Conservation (phyloP, 2,113 vertebrate species). For the Prunella himalayana region DNA sequence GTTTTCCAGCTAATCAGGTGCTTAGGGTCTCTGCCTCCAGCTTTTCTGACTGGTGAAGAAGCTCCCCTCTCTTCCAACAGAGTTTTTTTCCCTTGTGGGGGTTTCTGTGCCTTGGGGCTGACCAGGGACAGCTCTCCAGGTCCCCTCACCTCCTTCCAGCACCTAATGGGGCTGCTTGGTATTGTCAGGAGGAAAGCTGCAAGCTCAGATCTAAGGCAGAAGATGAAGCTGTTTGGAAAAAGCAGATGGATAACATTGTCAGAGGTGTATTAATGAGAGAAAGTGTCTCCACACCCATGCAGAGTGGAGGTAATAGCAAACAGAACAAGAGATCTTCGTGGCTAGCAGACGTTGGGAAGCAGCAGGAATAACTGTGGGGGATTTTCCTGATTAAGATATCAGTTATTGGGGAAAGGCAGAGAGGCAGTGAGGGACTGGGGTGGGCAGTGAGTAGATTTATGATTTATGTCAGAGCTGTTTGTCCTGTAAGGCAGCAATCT, state of each 20-base stretch:
- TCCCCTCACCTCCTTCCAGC: neutral
- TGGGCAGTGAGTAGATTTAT: neutral
- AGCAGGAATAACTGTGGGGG: neutral
- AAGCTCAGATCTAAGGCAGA: neutral
- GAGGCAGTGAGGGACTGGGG: neutral
- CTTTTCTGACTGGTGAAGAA: neutral
- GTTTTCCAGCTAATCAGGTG: neutral
- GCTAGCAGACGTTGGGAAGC: neutral
- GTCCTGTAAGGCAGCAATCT: neutral
- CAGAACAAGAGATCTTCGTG: neutral
- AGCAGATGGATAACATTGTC: constrained; percentile 3
- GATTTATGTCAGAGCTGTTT: neutral
- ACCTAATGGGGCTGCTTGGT: neutral
- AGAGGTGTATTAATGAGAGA: constrained; percentile 24
- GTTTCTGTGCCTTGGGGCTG: neutral
- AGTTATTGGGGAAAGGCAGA: neutral
- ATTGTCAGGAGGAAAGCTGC: neutral
- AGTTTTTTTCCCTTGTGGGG: neutral
- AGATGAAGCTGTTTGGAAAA: constrained; percentile 17
- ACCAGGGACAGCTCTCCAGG: neutral
- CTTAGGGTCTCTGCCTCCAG: neutral
- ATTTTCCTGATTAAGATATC: neutral
- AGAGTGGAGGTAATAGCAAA: neutral
- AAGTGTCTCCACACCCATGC: neutral
- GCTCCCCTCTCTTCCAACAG: neutral